Percentiles rank a stretch among this genome's conserved stretches.
Evolutionary conservation across 2,888 invertebrate species (phyloP).

Genomic region (Catocala nupta): DNA sequence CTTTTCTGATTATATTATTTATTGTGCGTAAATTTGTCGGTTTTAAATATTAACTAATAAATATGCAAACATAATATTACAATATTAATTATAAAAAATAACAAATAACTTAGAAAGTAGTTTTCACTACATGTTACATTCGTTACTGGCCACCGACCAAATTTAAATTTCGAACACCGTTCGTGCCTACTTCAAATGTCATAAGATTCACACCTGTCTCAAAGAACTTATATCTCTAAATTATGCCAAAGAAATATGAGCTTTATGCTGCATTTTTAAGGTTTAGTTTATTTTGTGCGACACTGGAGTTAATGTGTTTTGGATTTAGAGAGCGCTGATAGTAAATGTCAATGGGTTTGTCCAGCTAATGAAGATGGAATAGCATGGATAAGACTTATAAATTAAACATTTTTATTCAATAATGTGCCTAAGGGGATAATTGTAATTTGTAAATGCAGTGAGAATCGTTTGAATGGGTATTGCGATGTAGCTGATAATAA

Average conservation of each 20-base stretch:
- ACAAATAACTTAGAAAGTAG: constrained; percentile 48
- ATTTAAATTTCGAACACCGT: constrained; percentile 61
- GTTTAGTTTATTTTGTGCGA: constrained; percentile 9
- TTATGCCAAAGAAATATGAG: constrained; percentile 28
- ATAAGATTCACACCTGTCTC: constrained; percentile 75
- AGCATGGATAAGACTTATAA: constrained; percentile 50
- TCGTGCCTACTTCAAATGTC: constrained; percentile 76
- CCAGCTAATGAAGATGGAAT: constrained; percentile 75
- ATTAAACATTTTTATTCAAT: too few relatives aligned
- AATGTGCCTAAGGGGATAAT: too few relatives aligned
- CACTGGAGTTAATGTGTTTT: constrained; percentile 50
- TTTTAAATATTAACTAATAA: constrained; percentile 2
- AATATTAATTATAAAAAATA: constrained; percentile 50
- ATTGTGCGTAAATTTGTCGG: too few relatives aligned
- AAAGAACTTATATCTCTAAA: constrained; percentile 44
- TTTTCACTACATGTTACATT: constrained; percentile 35
- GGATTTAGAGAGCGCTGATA: constrained; percentile 47
- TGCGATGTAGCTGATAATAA: too few relatives aligned
- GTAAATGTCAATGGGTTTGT: constrained; percentile 85
- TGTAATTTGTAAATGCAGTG: too few relatives aligned
- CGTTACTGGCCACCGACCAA: constrained; percentile 55
- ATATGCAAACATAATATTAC: constrained; percentile 34
- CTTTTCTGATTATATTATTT: not conserved
- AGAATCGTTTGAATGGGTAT: too few relatives aligned
- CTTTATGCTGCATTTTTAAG: accelerated